A percentile compares a stretch with the other conserved stretches of the same genome.
Evolutionary conservation across 2,888 invertebrate species (phyloP).

Genomic region (Cheilosia scutellata): DNA sequence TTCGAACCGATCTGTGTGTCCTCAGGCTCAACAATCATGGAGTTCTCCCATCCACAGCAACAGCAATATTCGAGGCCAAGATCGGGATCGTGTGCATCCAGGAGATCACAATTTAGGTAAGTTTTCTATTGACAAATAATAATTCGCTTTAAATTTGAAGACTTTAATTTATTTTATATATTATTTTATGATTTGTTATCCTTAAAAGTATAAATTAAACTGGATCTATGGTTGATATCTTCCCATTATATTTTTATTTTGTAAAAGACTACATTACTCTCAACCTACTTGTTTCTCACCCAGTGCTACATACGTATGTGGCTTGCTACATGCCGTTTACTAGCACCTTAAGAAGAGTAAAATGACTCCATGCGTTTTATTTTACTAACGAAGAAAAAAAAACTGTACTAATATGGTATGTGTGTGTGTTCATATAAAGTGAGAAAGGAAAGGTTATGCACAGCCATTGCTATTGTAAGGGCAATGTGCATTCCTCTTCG

Average conservation of each 20-base stretch:
- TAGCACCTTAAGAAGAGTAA: too few relatives aligned
- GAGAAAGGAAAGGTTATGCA: too few relatives aligned
- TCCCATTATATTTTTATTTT: neutral
- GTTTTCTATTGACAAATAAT: conserved; percentile 48
- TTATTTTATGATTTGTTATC: conserved; percentile 9
- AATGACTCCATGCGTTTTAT: too few relatives aligned
- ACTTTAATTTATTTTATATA: conserved; percentile 1
- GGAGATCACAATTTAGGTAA: conserved; percentile 84
- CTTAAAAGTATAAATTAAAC: neutral
- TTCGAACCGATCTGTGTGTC: conserved; percentile 84
- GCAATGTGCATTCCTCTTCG: too few relatives aligned
- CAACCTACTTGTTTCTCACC: too few relatives aligned
- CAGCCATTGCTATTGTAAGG: too few relatives aligned
- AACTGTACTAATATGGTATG: too few relatives aligned
- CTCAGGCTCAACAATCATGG: conserved; percentile 83
- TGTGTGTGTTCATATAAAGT: too few relatives aligned
- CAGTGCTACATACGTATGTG: too few relatives aligned
- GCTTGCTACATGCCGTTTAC: too few relatives aligned
- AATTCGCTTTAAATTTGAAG: conserved; percentile 1
- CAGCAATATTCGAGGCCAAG: conserved; percentile 83
- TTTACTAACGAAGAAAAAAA: too few relatives aligned
- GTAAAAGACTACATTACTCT: too few relatives aligned
- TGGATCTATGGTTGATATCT: conserved; percentile 21
- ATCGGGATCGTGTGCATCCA: conserved; percentile 84
- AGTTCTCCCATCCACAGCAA: conserved; percentile 84